Evolutionary conservation across 2,113 vertebrate species (phyloP), one percentile per base, ranked within the genome.

Genomic region (Sisor rabdophorus): DNA sequence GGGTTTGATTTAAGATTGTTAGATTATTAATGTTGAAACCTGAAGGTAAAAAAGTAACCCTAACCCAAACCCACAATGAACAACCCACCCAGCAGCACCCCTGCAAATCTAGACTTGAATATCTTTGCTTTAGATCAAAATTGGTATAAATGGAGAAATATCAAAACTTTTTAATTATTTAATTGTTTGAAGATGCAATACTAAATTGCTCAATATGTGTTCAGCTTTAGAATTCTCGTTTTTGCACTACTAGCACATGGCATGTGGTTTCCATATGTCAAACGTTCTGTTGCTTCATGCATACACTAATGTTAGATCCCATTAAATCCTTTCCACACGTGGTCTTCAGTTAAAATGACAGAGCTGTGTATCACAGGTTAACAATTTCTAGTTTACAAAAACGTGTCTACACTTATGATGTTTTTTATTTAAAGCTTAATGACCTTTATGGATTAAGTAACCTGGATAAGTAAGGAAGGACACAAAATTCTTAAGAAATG

Each of bases 301-400:
- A 73, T 74, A 76, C 40, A 52, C 59, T 61, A 76, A 79, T 67
- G 78, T 68, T 56, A 75, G 36, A 67, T 65, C 19, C 77, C 73
- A 81, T 71, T 55, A 83, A 69, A n/a, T 83, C 83, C 77, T 73
- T 83, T 82, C 68, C 82, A 73, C 86, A 86, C 82, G 85, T 84
- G 83, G 81, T 71, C 80, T 63, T 70, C 48, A 75, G 52, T 81
- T 20, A 60, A 69, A 59, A 76, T 68, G 26, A 70, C 76, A 75
- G 56, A 28, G 78, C 77, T 83, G 84, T 86, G 86, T 75, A 70
- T 22, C 40, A 6, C 7, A 52, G 74, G 2, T 55, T 78, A 75
- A 68, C 20, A 73, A 72, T 50, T 69, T 68, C 20, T 64, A 44
- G 20, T 64, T 44, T 16, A 48, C 15, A 26, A 65, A 65, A 22